Base-by-base conservation (phyloP, 2,113 vertebrate genomes). In the Melospiza melodia region DNA sequence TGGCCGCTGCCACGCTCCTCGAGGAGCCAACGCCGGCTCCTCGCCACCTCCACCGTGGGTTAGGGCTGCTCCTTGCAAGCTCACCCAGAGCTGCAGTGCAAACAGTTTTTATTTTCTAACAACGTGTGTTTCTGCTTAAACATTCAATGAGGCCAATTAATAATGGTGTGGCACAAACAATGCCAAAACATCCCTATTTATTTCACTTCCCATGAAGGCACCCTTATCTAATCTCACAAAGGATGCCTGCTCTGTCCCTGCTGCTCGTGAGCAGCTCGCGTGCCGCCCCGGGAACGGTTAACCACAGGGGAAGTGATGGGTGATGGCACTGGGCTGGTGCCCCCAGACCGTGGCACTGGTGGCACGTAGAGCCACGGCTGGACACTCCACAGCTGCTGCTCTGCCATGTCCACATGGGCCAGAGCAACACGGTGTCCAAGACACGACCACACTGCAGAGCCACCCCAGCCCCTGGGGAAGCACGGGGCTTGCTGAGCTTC, bases 61-160 rank as follows among this genome's bases (percentile, higher is more conserved):
- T 12, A 67, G 21, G 74, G 75, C 43, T 73, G 71, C 12, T 88
- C 3, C 0, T 35, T 39, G 63, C 3, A 2, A 78, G 71, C 63
- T 93, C 14, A 1, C 49, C 55, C 71, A 12, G 43, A 0, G 1
- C 0, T 17, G 41, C 20, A 14, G 1, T 9, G 51, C 0, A 0
- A 76, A 5, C 10, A 15, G 24, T 27, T 44, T 44, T 27, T 46
- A 27, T 84, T 94, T 94, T 73, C 31, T 49, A 69, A 79, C 5
- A 2, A 37, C 41, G 41, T 0, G 9, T 1, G 48, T n/a, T 91
- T 89, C 74, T 67, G 44, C 74, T 43, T 67, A 48, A 76, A 54
- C 22, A 9, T 24, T 87, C 88, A 30, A 5, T 4, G 48, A 88
- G 52, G 55, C n/a, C 2, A 4, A 24, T 77, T 84, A 83, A 63